A percentile compares a stretch with the other conserved stretches of the same genome.
phyloP scores from a whole-genome alignment of 1,140 invertebrate species.

The Caenorhabditis brenneri region DNA sequence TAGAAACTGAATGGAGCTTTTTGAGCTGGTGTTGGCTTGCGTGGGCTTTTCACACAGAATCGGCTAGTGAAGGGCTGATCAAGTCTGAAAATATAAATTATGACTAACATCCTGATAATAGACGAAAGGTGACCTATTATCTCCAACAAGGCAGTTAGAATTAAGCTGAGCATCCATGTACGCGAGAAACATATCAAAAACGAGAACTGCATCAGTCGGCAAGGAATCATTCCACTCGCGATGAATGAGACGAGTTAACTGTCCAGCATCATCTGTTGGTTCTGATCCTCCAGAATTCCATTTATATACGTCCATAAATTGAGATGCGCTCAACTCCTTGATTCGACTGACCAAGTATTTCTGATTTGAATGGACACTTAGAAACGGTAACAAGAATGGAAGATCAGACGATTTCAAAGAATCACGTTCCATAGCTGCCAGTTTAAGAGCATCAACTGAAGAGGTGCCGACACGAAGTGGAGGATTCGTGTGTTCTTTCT shows the following conservation, averaged over 20 bases:
- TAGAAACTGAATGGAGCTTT: slow-evolving; percentile 18
- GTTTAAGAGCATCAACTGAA: background rate
- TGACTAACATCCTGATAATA: background rate
- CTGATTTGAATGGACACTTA: slow-evolving; percentile 2
- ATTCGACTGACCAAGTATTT: slow-evolving; percentile 18
- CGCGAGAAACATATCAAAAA: background rate
- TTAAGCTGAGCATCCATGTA: slow-evolving; percentile 32
- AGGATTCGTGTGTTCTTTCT: slow-evolving; percentile 31
- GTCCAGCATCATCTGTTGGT: background rate
- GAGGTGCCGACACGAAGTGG: background rate
- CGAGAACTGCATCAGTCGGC: slow-evolving; percentile 11
- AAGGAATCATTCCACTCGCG: slow-evolving; percentile 12
- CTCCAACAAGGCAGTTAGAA: slow-evolving; percentile 14
- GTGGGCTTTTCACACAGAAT: slow-evolving; percentile 6
- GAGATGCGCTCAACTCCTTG: background rate
- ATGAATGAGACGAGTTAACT: background rate
- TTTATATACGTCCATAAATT: slow-evolving; percentile 32
- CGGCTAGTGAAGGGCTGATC: slow-evolving; percentile 34
- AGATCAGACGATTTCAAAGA: slow-evolving; percentile 15
- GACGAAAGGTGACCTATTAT: background rate
- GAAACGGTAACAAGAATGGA: slow-evolving; percentile 13
- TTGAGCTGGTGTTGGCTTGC: background rate
- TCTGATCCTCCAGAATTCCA: slow-evolving; percentile 12
- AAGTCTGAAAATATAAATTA: background rate
- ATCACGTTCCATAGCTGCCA: slow-evolving; percentile 9